Evolutionary conservation across 1,140 invertebrate species (phyloP), one percentile per base, ranked within the genome.

Genomic region (Heliconius eleuchia): DNA sequence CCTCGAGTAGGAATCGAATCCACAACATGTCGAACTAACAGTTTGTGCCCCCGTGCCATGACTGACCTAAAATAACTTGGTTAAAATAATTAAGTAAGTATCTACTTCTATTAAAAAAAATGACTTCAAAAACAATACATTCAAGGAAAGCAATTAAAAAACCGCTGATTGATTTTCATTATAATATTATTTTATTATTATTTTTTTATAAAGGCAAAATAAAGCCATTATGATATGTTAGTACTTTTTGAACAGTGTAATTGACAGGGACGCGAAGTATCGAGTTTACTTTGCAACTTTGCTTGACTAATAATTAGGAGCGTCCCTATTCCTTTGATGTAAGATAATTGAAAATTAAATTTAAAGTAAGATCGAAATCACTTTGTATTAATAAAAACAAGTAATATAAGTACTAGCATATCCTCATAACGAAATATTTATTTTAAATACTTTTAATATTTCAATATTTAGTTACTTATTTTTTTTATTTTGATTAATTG

Each of bases 241-340:
- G 71, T 39, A 42, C 34, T 72, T 72, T 72, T n/a, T 42, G 16
- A 39, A 71, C 66, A 70, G 70, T 76, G 46, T 66, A 66, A 66
- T 76, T 50, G n/a, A 70, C 11, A 34, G 60, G 8, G 27, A 46
- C 19, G 39, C n/a, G 19, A 42, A 76, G 42, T 71, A 76, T 76
- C 60, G 46, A 76, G 60, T 76, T 76, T 71, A 76, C 60, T 76
- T 71, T 76, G 57, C 60, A 76, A 76, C 57, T 76, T 76, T 76
- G 42, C 74, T 70, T 76, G 46, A 66, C 60, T 70, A 70, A 76
- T 76, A 76, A 76, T 76, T 76, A 76, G 66, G 60, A 50, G n/a
- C 46, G 74, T 76, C 74, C 55, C 27, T 76, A 71, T 76, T 76
- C 39, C 60, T 76, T 76, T 71, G 37, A 66, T 27, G 27, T 30